phyloP scores from a whole-genome alignment of 2,113 vertebrate genomes.

The Lynx canadensis region DNA sequence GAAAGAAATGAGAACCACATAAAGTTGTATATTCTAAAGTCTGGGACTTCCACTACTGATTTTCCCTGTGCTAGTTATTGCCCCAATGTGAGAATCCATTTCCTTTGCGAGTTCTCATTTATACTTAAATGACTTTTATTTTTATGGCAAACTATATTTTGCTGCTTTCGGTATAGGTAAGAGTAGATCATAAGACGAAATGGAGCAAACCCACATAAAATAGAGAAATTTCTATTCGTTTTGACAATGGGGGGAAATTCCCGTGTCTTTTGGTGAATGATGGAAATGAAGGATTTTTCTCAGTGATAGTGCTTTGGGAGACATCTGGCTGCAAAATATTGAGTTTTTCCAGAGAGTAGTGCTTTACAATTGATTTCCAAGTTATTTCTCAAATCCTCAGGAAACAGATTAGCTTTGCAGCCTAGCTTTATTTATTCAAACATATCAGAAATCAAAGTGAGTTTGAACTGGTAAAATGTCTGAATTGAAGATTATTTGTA shows the following conservation, averaged over 20 bases:
- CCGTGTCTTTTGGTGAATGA: conserved; percentile 46
- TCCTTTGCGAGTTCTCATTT: background rate
- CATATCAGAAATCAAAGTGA: conserved; percentile 75
- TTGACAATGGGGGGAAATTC: conserved; percentile 48
- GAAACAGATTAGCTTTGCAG: conserved; percentile 66
- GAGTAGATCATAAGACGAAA: conserved; percentile 38
- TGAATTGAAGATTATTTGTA: conserved; percentile 69
- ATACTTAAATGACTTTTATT: conserved; percentile 29
- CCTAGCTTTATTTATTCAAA: conserved; percentile 66
- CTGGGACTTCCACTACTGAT: background rate
- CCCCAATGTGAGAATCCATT: conserved; percentile 15
- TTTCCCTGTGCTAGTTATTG: background rate
- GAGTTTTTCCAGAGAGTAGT: conserved; percentile 49
- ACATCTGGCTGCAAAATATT: conserved; percentile 69
- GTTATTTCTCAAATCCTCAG: conserved; percentile 68
- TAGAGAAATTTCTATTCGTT: conserved; percentile 54
- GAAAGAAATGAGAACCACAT: background rate
- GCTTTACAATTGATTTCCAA: conserved; percentile 62
- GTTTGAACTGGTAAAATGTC: conserved; percentile 70
- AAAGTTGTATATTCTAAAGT: conserved; percentile 3
- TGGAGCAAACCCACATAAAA: conserved; percentile 49
- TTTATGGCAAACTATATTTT: conserved; percentile 47
- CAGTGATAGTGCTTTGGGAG: background rate
- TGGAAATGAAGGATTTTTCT: conserved; percentile 40
- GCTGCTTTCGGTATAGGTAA: background rate